These are phyloP conservation scores for Cebidichthys violaceus DNA, from an alignment of 2,113 vertebrate genomes.

Conservation along the genomic window DNA sequence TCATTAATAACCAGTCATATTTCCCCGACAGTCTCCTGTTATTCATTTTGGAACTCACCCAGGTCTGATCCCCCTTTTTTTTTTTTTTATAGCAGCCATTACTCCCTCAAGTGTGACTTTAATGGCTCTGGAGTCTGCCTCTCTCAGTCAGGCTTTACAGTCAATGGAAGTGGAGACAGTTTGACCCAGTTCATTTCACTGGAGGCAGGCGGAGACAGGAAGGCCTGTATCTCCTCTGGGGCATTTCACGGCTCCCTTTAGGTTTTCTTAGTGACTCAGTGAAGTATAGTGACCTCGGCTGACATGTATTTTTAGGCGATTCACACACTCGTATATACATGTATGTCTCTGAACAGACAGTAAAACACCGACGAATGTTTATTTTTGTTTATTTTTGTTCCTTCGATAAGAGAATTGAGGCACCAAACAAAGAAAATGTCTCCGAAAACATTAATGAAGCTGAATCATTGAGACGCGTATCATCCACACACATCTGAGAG, in stretches of 20 bases:
- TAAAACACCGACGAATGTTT: not conserved
- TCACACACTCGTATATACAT: not conserved
- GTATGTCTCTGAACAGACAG: not conserved
- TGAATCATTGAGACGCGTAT: not conserved
- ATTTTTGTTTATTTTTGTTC: not conserved
- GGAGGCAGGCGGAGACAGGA: conserved; percentile 55
- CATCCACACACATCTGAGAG: not conserved
- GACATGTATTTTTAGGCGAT: conserved; percentile 26
- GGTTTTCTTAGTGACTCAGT: conserved; percentile 48
- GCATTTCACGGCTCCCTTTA: conserved; percentile 55
- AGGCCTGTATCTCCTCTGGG: conserved; percentile 59
- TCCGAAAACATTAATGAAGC: not conserved
- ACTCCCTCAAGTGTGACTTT: conserved; percentile 48
- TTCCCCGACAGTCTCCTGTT: conserved; percentile 14
- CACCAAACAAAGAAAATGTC: not conserved
- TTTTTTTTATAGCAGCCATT: conserved; percentile 42
- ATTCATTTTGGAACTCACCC: not conserved
- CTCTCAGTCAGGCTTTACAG: conserved; percentile 49
- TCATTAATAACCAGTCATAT: conserved; percentile 17
- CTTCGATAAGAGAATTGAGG: not conserved
- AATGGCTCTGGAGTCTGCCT: conserved; percentile 37
- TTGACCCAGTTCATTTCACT: conserved; percentile 73
- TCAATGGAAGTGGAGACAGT: conserved; percentile 70
- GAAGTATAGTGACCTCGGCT: conserved; percentile 50
- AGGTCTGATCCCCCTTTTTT: conserved; percentile 34